A percentile compares a stretch with the other conserved stretches of the same genome.
Conservation (phyloP, 2,797 vertebrate genomes). For the Aselliscus stoliczkanus region DNA sequence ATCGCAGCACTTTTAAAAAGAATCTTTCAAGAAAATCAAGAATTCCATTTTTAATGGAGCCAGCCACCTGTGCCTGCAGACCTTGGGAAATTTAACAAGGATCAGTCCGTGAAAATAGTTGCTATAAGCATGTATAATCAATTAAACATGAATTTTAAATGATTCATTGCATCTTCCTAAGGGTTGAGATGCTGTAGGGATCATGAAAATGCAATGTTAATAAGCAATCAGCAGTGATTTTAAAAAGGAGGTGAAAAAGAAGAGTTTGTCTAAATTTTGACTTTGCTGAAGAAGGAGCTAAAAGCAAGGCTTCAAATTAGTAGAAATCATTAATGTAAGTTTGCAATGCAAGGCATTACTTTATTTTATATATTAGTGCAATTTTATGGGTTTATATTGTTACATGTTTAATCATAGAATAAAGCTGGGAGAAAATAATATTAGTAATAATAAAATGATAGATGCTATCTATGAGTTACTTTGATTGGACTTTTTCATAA, state of each 20-base stretch:
- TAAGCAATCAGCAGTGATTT: slow-evolving; percentile 28
- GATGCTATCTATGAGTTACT: background rate
- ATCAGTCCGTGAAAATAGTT: slow-evolving; percentile 21
- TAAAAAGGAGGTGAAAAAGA: slow-evolving; percentile 32
- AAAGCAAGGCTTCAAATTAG: background rate
- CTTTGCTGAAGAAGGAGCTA: slow-evolving; percentile 30
- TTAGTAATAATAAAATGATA: background rate
- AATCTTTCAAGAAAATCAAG: slow-evolving; percentile 1
- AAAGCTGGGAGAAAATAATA: background rate
- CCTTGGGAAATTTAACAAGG: slow-evolving; percentile 46
- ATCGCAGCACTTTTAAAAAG: background rate
- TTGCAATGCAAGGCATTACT: background rate
- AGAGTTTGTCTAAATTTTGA: background rate
- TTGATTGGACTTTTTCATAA: background rate
- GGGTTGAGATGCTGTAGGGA: background rate
- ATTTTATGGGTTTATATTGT: background rate
- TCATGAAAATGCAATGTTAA: slow-evolving; percentile 44
- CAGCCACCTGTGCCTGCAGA: slow-evolving; percentile 9
- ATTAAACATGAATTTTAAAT: slow-evolving; percentile 60
- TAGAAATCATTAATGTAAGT: background rate
- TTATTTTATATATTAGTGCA: slow-evolving; percentile 8
- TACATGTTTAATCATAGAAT: background rate
- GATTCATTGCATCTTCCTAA: slow-evolving; percentile 38
- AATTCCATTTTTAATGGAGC: slow-evolving; percentile 46
- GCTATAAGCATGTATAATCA: slow-evolving; percentile 42